These are phyloP conservation scores for Athalia rosae DNA, from an alignment of 2,888 invertebrate genomes.

Conservation along the genomic window DNA sequence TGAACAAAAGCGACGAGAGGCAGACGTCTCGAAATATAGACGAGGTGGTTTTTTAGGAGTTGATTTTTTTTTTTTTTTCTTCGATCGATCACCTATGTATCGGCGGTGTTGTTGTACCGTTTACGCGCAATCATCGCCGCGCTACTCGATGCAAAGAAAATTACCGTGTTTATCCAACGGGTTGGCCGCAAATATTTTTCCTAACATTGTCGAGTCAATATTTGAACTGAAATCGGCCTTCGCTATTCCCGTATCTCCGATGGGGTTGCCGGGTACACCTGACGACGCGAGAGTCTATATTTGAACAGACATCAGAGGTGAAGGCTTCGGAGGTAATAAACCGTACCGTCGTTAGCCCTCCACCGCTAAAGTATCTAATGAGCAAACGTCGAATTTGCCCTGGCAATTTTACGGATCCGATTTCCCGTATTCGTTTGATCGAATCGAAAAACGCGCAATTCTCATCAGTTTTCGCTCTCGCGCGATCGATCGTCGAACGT, in stretches of 20 bases:
- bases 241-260: conserved; percentile 8
- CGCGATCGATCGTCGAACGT: no score
- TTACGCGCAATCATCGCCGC: conserved; percentile 28
- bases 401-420: conserved; percentile 32
- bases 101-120: not conserved
- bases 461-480: no score
- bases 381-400: conserved; percentile 33
- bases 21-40: no score
- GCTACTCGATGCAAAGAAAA: not conserved
- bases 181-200: conserved; percentile 24
- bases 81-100: not conserved
- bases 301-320: conserved; percentile 32
- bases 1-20: no score
- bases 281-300: conserved; percentile 31
- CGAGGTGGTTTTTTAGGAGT: not conserved
- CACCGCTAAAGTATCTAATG: conserved; percentile 24
- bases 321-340: conserved; percentile 34
- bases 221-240: conserved; percentile 20
- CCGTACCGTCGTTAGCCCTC: conserved; percentile 35
- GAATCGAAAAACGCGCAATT: no score
- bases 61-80: not conserved
- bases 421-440: conserved; percentile 21
- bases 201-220: not conserved
- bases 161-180: conserved; percentile 22
- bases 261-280: conserved; percentile 23